Base-by-base conservation (phyloP, 2,113 vertebrate species). In the Atractosteus spatula region DNA sequence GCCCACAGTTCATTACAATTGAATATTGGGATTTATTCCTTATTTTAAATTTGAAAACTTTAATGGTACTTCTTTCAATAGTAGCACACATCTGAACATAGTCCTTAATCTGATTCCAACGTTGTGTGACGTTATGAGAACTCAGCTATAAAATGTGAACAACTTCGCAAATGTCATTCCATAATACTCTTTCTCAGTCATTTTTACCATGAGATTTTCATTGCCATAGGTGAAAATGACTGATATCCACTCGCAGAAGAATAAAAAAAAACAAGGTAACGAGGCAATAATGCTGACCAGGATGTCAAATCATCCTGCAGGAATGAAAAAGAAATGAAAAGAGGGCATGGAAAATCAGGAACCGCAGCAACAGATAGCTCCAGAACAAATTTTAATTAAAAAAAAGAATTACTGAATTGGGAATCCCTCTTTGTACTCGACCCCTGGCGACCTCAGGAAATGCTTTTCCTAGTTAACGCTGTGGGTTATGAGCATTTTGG, bases 391-490 rank as follows among this genome's bases (percentile, higher is more conserved):
- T 84, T 84, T 85, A 88, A 91, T 85, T 90, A 71, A 85, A 74
- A 87, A 80, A 80, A 80, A 69, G 76, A 89, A 88, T 87, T 83
- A 77, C 69, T 84, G 84, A 92, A 93, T 88, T 91, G 89, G 82
- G 82, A 85, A 83, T 77, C 83, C 80, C 81, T 86, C 90, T 93
- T 90, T 87, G 84, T 87, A 79, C 68, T 85, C 87, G 84, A 88
- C 83, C 83, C 84, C 74, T 82, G 7, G 12, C 86, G 88, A 92
- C 88, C 80, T 72, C 83, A 83, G 91, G 89, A 95, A 94, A 92
- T 79, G 77, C 82, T 91, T 89, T 82, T 76, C 82, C 85, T 3
- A 2, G 84, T 93, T 93, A 92, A 89, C 84, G 80, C 85, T 87
- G 84, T 80, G 42, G 82, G 66, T 82, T 13, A 71, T 69, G 81